Percentiles rank a stretch among this genome's conserved stretches.
Evolutionary conservation across 1,140 invertebrate genomes (phyloP).

Genomic region (Akabosia matsudoensis): DNA sequence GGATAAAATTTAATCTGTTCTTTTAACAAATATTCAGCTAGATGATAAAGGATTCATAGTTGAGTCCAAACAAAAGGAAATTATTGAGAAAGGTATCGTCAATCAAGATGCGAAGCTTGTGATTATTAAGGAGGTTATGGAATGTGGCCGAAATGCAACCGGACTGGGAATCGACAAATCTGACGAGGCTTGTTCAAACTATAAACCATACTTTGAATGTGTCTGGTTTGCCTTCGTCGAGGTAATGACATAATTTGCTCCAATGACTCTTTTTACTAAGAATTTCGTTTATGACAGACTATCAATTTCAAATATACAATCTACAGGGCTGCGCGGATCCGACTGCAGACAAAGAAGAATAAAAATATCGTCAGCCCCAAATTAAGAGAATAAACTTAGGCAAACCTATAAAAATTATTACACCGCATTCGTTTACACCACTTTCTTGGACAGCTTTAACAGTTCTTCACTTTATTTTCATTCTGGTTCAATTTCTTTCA

Average conservation of each 20-base stretch:
- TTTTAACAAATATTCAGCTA: not conserved
- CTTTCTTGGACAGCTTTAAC: not conserved
- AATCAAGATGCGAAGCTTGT: not conserved
- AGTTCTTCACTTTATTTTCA: not conserved
- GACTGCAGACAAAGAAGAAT: not conserved
- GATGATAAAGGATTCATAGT: not conserved
- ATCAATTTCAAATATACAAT: not conserved
- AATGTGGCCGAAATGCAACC: constrained; percentile 4
- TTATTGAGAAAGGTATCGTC: not conserved
- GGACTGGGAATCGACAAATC: not conserved
- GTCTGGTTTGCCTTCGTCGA: not conserved
- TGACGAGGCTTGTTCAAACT: not conserved
- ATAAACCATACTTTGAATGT: not conserved
- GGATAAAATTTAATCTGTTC: not conserved
- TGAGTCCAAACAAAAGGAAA: not conserved
- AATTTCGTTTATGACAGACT: not conserved
- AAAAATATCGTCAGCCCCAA: not conserved
- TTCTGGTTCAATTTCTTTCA: constrained; percentile 39
- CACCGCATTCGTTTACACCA: not conserved
- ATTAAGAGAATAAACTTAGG: not conserved
- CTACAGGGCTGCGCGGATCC: not conserved
- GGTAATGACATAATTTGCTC: not conserved
- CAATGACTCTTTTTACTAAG: not conserved
- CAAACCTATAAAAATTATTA: not conserved
- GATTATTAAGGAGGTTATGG: not conserved